Percentiles rank a stretch among this genome's conserved stretches.
Evolutionary conservation across 2,113 vertebrate species (phyloP).

Genomic region (Microcebus tavaratra): DNA sequence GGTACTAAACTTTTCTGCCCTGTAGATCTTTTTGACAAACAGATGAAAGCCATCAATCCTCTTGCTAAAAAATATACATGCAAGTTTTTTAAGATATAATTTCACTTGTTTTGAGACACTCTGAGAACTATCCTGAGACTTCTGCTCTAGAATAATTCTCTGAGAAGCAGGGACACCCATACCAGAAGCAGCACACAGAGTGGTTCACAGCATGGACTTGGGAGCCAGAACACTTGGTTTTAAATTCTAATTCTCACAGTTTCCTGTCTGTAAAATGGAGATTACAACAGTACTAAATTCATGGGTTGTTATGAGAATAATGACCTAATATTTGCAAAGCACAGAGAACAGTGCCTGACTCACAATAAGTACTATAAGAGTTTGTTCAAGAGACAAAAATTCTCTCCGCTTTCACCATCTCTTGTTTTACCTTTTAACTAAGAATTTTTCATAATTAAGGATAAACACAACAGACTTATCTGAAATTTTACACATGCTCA

Average conservation of each 20-base stretch:
- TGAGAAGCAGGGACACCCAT: background rate
- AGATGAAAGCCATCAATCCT: background rate
- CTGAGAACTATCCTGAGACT: background rate
- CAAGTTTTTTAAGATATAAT: background rate
- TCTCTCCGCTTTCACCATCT: background rate
- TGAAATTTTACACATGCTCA: constrained; percentile 3
- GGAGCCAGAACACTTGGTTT: background rate
- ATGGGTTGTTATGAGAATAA: background rate
- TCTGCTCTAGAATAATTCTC: background rate
- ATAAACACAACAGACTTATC: background rate
- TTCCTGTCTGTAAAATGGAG: background rate
- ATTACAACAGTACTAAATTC: background rate
- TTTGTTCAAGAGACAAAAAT: background rate
- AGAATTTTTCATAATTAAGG: constrained; percentile 36
- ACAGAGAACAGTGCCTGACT: background rate
- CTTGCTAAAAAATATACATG: background rate
- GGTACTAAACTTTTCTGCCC: background rate
- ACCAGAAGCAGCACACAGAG: background rate
- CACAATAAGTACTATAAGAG: background rate
- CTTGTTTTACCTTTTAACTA: background rate
- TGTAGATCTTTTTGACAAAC: background rate
- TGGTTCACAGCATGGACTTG: background rate
- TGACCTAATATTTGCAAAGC: background rate
- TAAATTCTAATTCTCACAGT: background rate
- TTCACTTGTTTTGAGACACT: background rate